Evolutionary conservation across 2,113 vertebrate species (phyloP).

Genomic region (Phalacrocorax pelagicus): DNA sequence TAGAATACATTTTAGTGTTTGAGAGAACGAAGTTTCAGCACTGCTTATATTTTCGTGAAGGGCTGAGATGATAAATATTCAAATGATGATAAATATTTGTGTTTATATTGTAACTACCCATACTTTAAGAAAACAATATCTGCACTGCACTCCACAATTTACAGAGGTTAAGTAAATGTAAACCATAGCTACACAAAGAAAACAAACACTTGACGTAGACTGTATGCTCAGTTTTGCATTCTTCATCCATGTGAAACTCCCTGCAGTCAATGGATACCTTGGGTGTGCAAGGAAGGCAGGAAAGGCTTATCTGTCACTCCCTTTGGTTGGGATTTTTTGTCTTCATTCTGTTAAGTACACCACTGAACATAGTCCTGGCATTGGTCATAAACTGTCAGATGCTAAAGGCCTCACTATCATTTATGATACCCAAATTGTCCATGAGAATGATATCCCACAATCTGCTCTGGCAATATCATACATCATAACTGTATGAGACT

Average conservation of each 20-base stretch:
- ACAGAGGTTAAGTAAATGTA: slow-evolving; percentile 51
- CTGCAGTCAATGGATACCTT: background rate
- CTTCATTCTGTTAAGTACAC: background rate
- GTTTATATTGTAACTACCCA: slow-evolving; percentile 51
- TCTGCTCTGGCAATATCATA: background rate
- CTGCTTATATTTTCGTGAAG: slow-evolving; percentile 49
- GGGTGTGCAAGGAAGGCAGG: background rate
- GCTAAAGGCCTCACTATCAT: background rate
- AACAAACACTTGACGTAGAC: slow-evolving; percentile 36
- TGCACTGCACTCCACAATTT: slow-evolving; percentile 17
- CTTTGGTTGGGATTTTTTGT: background rate
- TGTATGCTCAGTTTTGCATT: slow-evolving; percentile 22
- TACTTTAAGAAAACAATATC: slow-evolving; percentile 61
- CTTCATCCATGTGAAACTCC: background rate
- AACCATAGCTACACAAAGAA: slow-evolving; percentile 35
- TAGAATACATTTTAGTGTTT: slow-evolving; percentile 63
- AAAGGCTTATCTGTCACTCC: background rate
- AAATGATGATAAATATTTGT: slow-evolving; percentile 69
- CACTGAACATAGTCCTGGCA: background rate
- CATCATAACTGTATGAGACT: background rate
- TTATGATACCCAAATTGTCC: background rate
- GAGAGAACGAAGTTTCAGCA: slow-evolving; percentile 52
- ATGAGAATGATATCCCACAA: background rate
- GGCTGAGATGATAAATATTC: slow-evolving; percentile 60
- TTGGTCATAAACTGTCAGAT: background rate